A percentile compares a stretch with the other conserved stretches of the same genome.
phyloP scores from a whole-genome alignment of 2,113 vertebrate species.

The Xenotilapia caudafasciata region DNA sequence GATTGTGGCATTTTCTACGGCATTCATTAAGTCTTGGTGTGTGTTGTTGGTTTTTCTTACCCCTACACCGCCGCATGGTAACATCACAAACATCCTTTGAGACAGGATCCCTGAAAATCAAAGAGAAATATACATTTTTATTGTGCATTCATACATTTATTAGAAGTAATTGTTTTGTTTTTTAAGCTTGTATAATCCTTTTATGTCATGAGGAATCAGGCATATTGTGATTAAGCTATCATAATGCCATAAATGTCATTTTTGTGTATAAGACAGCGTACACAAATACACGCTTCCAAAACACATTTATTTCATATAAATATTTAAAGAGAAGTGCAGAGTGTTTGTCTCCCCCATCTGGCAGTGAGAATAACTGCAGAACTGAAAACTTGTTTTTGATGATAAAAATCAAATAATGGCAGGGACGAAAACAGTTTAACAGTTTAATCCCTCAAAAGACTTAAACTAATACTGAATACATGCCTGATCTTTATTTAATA shows the following conservation, averaged over 20 bases:
- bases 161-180: not conserved
- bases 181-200: not conserved
- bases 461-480: not conserved
- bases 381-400: not conserved
- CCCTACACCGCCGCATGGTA: slow-evolving; percentile 91
- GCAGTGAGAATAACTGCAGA: not conserved
- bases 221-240: not conserved
- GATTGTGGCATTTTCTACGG: not conserved
- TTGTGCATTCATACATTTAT: not conserved
- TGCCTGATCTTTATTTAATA: not conserved
- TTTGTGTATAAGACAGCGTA: not conserved
- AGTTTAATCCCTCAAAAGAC: not conserved
- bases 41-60: slow-evolving; percentile 41
- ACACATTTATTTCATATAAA: not conserved
- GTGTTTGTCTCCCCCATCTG: not conserved
- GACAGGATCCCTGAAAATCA: slow-evolving; percentile 65
- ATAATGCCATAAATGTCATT: not conserved
- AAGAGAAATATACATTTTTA: not conserved
- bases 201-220: not conserved
- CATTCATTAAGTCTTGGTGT: not conserved
- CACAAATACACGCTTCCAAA: not conserved
- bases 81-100: slow-evolving; percentile 91
- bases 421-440: not conserved
- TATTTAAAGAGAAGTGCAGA: not conserved
- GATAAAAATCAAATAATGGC: too few relatives aligned